Evolutionary conservation across 2,888 invertebrate genomes (phyloP), one percentile per base, ranked within the genome.

Genomic region (Gandaritis pyraliata): DNA sequence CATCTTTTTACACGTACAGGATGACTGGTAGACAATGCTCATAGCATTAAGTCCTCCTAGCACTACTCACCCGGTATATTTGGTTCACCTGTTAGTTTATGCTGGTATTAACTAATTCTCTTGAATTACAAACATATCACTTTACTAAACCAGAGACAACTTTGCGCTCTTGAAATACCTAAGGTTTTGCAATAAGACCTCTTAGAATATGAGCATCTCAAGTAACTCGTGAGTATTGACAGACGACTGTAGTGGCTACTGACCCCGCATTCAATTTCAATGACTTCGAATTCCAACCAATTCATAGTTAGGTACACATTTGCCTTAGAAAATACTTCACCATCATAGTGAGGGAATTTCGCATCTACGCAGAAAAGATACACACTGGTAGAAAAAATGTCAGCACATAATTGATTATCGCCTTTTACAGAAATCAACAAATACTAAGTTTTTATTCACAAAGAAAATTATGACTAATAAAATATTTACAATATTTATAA

Each of bases 401-500:
- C 77, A 77, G 70, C 64, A 64, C 65, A 58, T 78, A 76, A 79
- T 76, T 69, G 72, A 75, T 71, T 64, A 63, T 51, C 33, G 55
- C 78, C 79, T 63, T 81, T 64, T 76, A 74, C 23, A 74, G 76
- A 62, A 50, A 66, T 59, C 39, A 60, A 68, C 70, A 64, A 68
- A 66, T n/a, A n/a, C n/a, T n/a, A n/a, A n/a, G n/a, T n/a, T n/a
- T n/a, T n/a, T n/a, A n/a, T n/a, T n/a, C n/a, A n/a, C n/a, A n/a
- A n/a, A n/a, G n/a, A n/a, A n/a, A n/a, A n/a, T n/a, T n/a, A n/a
- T n/a, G n/a, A n/a, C n/a, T n/a, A n/a, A n/a, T n/a, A n/a, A n/a
- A n/a, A n/a, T n/a, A n/a, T n/a, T n/a, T n/a, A n/a, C n/a, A n/a
- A n/a, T n/a, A n/a, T n/a, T n/a, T n/a, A n/a, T n/a, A n/a, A n/a